These are phyloP conservation scores for Apantesis nais DNA, from an alignment of 2,888 invertebrate genomes.

Conservation along the genomic window DNA sequence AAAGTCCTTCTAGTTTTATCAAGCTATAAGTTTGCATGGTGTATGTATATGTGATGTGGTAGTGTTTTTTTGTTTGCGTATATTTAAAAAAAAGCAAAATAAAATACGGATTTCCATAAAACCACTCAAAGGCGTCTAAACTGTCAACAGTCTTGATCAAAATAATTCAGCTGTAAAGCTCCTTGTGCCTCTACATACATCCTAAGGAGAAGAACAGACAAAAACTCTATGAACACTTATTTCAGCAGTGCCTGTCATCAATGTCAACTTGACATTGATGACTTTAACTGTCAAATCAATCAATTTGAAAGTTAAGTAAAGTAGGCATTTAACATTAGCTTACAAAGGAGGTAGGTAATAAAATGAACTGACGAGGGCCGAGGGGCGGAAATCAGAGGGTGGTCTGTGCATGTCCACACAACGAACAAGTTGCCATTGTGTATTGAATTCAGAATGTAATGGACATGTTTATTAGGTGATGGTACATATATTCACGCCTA, in stretches of 20 bases:
- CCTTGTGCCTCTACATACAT: background rate
- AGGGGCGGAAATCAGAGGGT: constrained; percentile 9
- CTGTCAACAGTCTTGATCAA: too few relatives aligned
- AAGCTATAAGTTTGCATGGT: too few relatives aligned
- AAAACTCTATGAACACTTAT: background rate
- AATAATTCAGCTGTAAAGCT: too few relatives aligned
- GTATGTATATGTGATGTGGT: too few relatives aligned
- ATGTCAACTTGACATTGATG: constrained; percentile 4
- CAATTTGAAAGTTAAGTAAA: background rate
- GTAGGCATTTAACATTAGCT: background rate
- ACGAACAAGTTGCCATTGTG: background rate
- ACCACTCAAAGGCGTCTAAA: too few relatives aligned
- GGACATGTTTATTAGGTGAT: background rate
- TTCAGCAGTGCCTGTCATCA: background rate
- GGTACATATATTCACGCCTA: background rate
- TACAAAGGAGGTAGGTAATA: constrained; percentile 7
- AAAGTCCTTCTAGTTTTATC: too few relatives aligned
- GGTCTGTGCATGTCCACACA: background rate
- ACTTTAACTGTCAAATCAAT: constrained; percentile 2
- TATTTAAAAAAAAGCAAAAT: too few relatives aligned
- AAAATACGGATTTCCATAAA: too few relatives aligned
- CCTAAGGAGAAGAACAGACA: background rate
- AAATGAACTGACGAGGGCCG: background rate
- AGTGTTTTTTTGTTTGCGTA: too few relatives aligned
- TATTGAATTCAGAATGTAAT: background rate